Conservation (phyloP, 2,113 vertebrate species). For the Micronycteris hirsuta region DNA sequence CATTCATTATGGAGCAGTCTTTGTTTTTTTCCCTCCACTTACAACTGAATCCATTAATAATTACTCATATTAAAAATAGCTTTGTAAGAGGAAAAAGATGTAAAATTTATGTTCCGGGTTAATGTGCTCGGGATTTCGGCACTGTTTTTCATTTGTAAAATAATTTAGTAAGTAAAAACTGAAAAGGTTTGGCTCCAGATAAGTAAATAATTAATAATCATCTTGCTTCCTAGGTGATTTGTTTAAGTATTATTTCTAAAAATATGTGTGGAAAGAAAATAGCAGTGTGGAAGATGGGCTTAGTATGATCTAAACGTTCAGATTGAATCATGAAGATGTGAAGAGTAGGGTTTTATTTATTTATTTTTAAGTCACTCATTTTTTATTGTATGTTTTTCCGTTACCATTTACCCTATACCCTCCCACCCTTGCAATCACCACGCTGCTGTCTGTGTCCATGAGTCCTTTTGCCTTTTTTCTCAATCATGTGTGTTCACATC, state of each 20-base stretch:
- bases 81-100: not conserved
- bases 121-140: not conserved
- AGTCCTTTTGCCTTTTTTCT: no score
- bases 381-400: no score
- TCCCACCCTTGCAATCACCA: no score
- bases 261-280: not conserved
- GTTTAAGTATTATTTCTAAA: slow-evolving; percentile 19
- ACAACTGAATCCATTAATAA: not conserved
- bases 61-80: slow-evolving; percentile 51
- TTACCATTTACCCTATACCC: no score
- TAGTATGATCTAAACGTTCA: not conserved
- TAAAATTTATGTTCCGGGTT: not conserved
- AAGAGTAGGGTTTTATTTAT: not conserved
- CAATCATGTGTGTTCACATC: not conserved
- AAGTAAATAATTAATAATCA: slow-evolving; percentile 54
- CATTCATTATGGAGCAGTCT: not conserved
- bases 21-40: not conserved
- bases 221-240: slow-evolving; percentile 3
- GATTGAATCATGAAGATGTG: not conserved
- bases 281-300: not conserved
- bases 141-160: slow-evolving; percentile 27
- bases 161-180: slow-evolving; percentile 51
- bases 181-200: not conserved
- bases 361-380: no score
- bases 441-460: no score